Evolutionary conservation across 2,797 vertebrate species (phyloP).

Genomic region (Hapalemur alaotrensis): DNA sequence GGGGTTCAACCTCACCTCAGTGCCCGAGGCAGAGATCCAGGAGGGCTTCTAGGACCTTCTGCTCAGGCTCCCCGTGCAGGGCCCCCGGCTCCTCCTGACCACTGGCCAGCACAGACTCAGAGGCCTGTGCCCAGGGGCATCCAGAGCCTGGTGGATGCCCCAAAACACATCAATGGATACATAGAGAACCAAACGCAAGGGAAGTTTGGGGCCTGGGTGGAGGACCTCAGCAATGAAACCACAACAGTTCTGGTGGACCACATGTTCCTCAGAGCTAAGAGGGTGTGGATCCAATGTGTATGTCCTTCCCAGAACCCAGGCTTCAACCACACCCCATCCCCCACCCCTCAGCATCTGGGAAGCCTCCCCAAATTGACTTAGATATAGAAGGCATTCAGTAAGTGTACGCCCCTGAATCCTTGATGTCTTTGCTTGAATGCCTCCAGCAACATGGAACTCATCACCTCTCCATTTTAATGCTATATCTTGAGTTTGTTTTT

Average conservation of each 20-base stretch:
- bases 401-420: neutral
- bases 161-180: slow-evolving; percentile 84
- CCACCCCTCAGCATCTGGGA: neutral
- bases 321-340: fast-evolving
- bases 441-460: neutral
- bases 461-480: neutral
- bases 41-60: slow-evolving; percentile 85
- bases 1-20: slow-evolving; percentile 81
- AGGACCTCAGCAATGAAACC: slow-evolving; percentile 82
- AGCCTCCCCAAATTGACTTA: neutral
- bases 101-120: slow-evolving; percentile 87
- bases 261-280: slow-evolving; percentile 90
- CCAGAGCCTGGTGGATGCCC: slow-evolving; percentile 82
- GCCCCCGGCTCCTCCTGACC: slow-evolving; percentile 75
- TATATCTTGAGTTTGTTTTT: neutral
- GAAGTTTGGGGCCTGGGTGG: slow-evolving; percentile 88
- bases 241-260: slow-evolving; percentile 90
- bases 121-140: slow-evolving; percentile 74
- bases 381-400: neutral
- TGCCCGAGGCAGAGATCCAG: slow-evolving; percentile 83
- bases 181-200: slow-evolving; percentile 88
- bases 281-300: fast-evolving
- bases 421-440: neutral
- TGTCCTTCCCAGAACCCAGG: neutral
- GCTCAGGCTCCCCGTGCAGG: slow-evolving; percentile 70